Evolutionary conservation across 1,140 invertebrate genomes (phyloP).

Genomic region (Fopius arisanus): DNA sequence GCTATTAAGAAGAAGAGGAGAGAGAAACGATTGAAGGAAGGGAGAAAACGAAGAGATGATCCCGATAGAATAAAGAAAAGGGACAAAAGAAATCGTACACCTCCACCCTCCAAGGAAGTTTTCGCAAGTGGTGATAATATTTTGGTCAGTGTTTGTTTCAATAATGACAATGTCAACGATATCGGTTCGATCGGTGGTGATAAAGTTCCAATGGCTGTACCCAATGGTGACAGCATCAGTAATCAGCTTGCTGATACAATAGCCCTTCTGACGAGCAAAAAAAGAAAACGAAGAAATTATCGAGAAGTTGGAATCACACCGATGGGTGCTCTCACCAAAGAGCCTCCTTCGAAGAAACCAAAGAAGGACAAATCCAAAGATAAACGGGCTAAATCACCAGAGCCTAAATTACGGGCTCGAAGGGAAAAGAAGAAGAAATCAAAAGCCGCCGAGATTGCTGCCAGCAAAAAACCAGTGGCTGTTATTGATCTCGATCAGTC

Average conservation of each 20-base stretch:
- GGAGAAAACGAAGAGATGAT: slow-evolving; percentile 56
- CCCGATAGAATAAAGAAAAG: slow-evolving; percentile 65
- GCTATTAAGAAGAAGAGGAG: slow-evolving; percentile 67
- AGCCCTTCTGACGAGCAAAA: slow-evolving; percentile 55
- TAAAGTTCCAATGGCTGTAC: neutral
- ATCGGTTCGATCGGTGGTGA: neutral
- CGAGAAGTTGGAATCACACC: neutral
- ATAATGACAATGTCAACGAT: slow-evolving; percentile 71
- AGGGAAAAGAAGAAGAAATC: slow-evolving; percentile 65
- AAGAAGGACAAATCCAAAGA: slow-evolving; percentile 62
- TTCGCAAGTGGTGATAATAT: slow-evolving; percentile 92
- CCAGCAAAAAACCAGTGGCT: slow-evolving; percentile 75
- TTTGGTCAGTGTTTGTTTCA: slow-evolving; percentile 89
- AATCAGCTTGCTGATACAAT: slow-evolving; percentile 56
- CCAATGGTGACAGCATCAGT: slow-evolving; percentile 37
- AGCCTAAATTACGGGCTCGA: slow-evolving; percentile 47
- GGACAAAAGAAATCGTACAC: slow-evolving; percentile 64
- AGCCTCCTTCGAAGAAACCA: slow-evolving; percentile 53
- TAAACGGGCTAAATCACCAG: slow-evolving; percentile 65
- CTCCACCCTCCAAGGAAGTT: slow-evolving; percentile 83
- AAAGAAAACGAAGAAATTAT: slow-evolving; percentile 52
- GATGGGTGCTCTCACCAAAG: slow-evolving; percentile 37
- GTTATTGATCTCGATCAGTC: slow-evolving; percentile 86
- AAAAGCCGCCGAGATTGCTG: slow-evolving; percentile 63
- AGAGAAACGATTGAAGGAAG: slow-evolving; percentile 62